Conservation (phyloP, 2,888 invertebrate species). For the Lasioglossum pauxillum region DNA sequence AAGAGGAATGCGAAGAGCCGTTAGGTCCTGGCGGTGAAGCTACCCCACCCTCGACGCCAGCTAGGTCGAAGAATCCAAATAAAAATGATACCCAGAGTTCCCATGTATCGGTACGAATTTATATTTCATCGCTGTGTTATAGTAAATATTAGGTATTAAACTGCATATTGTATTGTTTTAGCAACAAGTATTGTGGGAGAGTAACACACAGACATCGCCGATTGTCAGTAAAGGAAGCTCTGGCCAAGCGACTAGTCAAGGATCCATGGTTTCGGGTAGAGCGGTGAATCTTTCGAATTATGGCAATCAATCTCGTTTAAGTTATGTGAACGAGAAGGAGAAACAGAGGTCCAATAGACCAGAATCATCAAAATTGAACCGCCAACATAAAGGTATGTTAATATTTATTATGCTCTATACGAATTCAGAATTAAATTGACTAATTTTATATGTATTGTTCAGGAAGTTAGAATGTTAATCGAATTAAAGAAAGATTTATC, state of each 20-base stretch:
- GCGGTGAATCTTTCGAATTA: slow-evolving; percentile 76
- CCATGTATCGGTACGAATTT: slow-evolving; percentile 71
- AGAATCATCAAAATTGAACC: slow-evolving; percentile 76
- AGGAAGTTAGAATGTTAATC: background rate
- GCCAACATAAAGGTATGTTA: slow-evolving; percentile 80
- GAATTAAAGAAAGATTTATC: background rate
- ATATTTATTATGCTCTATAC: background rate
- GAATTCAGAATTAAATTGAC: background rate
- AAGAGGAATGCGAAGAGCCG: slow-evolving; percentile 83
- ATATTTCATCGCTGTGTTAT: background rate
- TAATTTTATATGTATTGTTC: background rate
- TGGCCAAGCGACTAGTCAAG: slow-evolving; percentile 82
- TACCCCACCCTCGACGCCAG: slow-evolving; percentile 84
- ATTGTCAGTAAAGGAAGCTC: slow-evolving; percentile 82
- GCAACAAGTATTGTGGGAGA: slow-evolving; percentile 82
- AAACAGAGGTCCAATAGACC: slow-evolving; percentile 76
- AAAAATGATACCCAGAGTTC: slow-evolving; percentile 80
- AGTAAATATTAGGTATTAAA: background rate
- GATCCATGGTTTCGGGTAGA: slow-evolving; percentile 80
- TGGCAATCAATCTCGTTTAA: slow-evolving; percentile 78
- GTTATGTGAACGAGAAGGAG: slow-evolving; percentile 81
- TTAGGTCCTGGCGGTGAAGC: slow-evolving; percentile 81
- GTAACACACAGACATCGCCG: slow-evolving; percentile 79
- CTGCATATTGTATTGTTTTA: slow-evolving; percentile 53
- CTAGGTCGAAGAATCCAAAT: slow-evolving; percentile 75